These are phyloP conservation scores for Chorisops tibialis DNA, from an alignment of 2,888 invertebrate species.

Conservation along the genomic window DNA sequence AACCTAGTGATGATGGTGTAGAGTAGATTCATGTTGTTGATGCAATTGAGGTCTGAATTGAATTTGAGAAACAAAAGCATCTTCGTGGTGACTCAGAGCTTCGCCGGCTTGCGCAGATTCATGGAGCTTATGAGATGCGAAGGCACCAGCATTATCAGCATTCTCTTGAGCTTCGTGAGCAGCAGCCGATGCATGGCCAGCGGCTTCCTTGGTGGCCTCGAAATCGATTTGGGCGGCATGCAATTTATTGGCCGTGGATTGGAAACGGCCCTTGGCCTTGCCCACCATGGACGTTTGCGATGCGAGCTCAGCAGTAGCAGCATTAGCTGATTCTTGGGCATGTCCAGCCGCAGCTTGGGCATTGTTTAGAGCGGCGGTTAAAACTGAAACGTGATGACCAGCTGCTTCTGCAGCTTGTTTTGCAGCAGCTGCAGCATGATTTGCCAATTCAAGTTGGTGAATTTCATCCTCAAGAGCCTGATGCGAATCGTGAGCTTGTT, in stretches of 20 bases:
- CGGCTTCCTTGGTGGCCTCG: slow-evolving; percentile 66
- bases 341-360: slow-evolving; percentile 64
- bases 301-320: slow-evolving; percentile 67
- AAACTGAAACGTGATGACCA: slow-evolving; percentile 61
- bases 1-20: too few species aligned
- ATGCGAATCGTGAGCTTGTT: slow-evolving; percentile 66
- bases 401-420: slow-evolving; percentile 67
- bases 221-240: slow-evolving; percentile 66
- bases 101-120: not conserved
- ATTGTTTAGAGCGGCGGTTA: slow-evolving; percentile 67
- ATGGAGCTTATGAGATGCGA: slow-evolving; percentile 57
- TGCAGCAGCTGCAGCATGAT: slow-evolving; percentile 64
- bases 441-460: slow-evolving; percentile 67
- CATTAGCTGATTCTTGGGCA: slow-evolving; percentile 66
- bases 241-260: slow-evolving; percentile 63
- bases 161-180: slow-evolving; percentile 68
- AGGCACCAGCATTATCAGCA: slow-evolving; percentile 67
- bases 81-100: too few species aligned
- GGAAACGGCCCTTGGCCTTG: slow-evolving; percentile 63
- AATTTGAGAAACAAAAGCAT: too few species aligned
- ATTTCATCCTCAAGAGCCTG: slow-evolving; percentile 65
- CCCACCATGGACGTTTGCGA: slow-evolving; percentile 73
- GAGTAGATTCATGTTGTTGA: too few species aligned
- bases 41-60: too few species aligned
- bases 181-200: slow-evolving; percentile 60